These are phyloP conservation scores for Cyprinodon variegatus DNA, from an alignment of 2,113 vertebrate genomes.

Conservation along the genomic window DNA sequence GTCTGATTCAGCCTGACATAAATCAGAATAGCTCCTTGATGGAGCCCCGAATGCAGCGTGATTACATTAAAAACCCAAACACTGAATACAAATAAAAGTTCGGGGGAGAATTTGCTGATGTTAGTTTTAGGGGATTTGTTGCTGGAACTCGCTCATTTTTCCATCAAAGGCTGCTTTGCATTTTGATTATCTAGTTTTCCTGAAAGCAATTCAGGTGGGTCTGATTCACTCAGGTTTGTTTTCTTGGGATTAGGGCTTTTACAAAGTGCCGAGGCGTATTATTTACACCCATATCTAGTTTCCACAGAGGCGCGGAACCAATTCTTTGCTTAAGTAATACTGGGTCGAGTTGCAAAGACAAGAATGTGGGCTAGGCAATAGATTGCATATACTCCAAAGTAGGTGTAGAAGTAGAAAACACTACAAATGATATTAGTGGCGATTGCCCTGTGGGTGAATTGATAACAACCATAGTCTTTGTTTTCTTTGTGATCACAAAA, in stretches of 20 bases:
- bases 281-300: conserved; percentile 66
- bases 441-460: conserved; percentile 51
- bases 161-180: conserved; percentile 77
- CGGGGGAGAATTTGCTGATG: conserved; percentile 74
- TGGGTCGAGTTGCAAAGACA: conserved; percentile 71
- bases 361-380: conserved; percentile 51
- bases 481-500: conserved; percentile 49
- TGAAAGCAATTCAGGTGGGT: conserved; percentile 68
- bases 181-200: conserved; percentile 77
- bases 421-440: conserved; percentile 65
- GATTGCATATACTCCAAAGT: conserved; percentile 48
- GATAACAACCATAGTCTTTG: conserved; percentile 42
- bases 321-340: conserved; percentile 64
- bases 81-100: conserved; percentile 64
- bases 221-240: conserved; percentile 64
- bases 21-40: conserved; percentile 64
- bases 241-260: conserved; percentile 70
- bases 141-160: conserved; percentile 65
- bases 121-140: conserved; percentile 70
- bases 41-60: conserved; percentile 46
- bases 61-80: conserved; percentile 67
- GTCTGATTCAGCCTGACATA: conserved; percentile 65
- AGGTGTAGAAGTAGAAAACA: conserved; percentile 48
- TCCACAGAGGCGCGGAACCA: conserved; percentile 53
- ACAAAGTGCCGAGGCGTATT: conserved; percentile 57